A percentile compares a stretch with the other conserved stretches of the same genome.
Evolutionary conservation across 92 coral and sea anemone genomes (phyloP).

Genomic region (Bergia puertoricense): DNA sequence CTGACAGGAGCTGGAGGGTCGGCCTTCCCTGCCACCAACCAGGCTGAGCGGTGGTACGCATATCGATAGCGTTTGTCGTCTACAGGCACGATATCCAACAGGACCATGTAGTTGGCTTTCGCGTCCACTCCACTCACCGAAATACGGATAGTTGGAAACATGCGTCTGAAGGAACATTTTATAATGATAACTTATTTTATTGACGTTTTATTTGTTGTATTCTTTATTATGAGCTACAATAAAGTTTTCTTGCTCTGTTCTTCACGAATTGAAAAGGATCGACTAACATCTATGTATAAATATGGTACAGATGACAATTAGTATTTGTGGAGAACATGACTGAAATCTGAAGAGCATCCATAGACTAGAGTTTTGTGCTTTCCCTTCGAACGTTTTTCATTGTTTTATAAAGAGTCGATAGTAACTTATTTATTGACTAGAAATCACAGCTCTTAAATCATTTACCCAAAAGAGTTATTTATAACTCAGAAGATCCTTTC

Average conservation of each 20-base stretch:
- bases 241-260: too few relatives aligned
- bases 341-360: too few relatives aligned
- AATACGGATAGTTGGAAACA: slow-evolving; percentile 95
- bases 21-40: slow-evolving; percentile 98
- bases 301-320: too few relatives aligned
- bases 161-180: slow-evolving; percentile 59
- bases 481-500: neutral
- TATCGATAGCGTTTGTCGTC: slow-evolving; percentile 98
- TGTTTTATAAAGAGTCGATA: neutral
- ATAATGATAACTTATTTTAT: too few relatives aligned
- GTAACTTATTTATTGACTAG: neutral
- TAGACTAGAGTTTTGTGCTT: too few relatives aligned
- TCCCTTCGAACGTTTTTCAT: too few relatives aligned
- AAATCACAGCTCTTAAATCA: neutral
- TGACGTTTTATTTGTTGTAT: too few relatives aligned
- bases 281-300: too few relatives aligned
- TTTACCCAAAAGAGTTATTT: neutral
- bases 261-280: too few relatives aligned
- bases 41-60: slow-evolving; percentile 97
- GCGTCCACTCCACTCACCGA: slow-evolving; percentile 93
- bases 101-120: slow-evolving; percentile 93
- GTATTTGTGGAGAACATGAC: too few relatives aligned
- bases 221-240: too few relatives aligned
- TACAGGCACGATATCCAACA: slow-evolving; percentile 96
- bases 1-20: slow-evolving; percentile 97